Evolutionary conservation across 2,888 invertebrate species (phyloP).

Genomic region (Drosophila kambysellisi): DNA sequence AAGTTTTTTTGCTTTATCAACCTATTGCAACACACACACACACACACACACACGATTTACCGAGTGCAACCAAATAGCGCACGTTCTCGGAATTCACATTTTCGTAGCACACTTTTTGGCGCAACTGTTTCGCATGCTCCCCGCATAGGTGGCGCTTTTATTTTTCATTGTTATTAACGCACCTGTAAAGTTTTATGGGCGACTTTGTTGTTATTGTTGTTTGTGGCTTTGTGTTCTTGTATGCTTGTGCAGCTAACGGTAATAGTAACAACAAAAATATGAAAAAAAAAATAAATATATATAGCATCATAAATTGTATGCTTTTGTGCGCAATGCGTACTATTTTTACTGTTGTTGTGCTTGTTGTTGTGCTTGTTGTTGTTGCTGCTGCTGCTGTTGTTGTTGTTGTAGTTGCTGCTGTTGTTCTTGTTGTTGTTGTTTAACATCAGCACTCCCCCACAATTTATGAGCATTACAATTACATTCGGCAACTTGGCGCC

Average conservation of each 20-base stretch:
- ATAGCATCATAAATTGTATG: constrained; percentile 45
- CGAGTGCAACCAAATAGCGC: constrained; percentile 32
- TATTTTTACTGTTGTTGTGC: constrained; percentile 12
- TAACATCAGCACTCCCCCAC: constrained; percentile 29
- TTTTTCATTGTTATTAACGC: constrained; percentile 54
- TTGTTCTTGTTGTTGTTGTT: neutral
- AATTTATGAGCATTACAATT: constrained; percentile 61
- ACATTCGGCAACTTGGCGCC: constrained; percentile 59
- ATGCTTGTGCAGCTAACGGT: constrained; percentile 36
- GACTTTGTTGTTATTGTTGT: constrained; percentile 7
- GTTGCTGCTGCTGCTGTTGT: neutral
- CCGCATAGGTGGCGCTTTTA: constrained; percentile 49
- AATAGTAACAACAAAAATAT: constrained; percentile 31
- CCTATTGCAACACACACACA: neutral
- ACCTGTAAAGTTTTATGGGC: constrained; percentile 53
- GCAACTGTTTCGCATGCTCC: constrained; percentile 25
- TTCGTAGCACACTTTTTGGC: constrained; percentile 60
- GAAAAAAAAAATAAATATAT: constrained; percentile 9
- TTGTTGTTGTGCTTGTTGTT: neutral
- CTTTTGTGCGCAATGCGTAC: constrained; percentile 55
- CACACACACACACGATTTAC: neutral
- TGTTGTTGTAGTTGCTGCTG: constrained; percentile 7
- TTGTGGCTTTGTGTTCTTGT: constrained; percentile 12
- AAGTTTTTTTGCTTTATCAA: neutral
- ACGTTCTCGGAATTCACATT: constrained; percentile 23